Evolutionary conservation across 2,797 vertebrate genomes (phyloP).

Genomic region (Coccyzus lansbergi): DNA sequence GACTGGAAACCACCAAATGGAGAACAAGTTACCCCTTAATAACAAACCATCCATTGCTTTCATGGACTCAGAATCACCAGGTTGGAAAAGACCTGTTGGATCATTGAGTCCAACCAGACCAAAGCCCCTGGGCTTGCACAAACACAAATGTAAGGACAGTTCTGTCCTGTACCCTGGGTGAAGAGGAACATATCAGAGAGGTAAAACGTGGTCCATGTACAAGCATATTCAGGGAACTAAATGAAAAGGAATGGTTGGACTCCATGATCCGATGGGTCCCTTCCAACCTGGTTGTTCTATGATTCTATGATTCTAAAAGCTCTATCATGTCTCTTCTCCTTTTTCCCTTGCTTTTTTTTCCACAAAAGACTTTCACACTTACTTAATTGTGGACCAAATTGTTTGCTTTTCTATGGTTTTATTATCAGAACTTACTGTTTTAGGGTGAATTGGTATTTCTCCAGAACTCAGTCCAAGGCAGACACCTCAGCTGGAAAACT

Average conservation of each 20-base stretch:
- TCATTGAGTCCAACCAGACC: no score
- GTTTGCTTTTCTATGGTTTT: neutral
- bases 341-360: neutral
- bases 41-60: neutral
- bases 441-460: neutral
- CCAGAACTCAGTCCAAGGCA: neutral
- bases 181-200: neutral
- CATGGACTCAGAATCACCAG: no score
- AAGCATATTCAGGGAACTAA: neutral
- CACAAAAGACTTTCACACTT: neutral
- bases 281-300: no score
- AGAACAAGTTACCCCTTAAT: neutral
- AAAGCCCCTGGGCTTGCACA: neutral
- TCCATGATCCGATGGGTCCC: no score
- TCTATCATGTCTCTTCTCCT: accelerated
- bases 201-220: neutral
- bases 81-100: no score
- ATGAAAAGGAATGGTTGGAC: no score
- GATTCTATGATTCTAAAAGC: no score
- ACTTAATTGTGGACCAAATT: accelerated
- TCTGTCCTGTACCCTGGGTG: neutral
- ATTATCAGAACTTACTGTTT: neutral
- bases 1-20: neutral
- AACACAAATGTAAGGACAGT: neutral
- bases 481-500: neutral